phyloP scores from a whole-genome alignment of 2,888 invertebrate genomes.

The Drosophila fungiperda region DNA sequence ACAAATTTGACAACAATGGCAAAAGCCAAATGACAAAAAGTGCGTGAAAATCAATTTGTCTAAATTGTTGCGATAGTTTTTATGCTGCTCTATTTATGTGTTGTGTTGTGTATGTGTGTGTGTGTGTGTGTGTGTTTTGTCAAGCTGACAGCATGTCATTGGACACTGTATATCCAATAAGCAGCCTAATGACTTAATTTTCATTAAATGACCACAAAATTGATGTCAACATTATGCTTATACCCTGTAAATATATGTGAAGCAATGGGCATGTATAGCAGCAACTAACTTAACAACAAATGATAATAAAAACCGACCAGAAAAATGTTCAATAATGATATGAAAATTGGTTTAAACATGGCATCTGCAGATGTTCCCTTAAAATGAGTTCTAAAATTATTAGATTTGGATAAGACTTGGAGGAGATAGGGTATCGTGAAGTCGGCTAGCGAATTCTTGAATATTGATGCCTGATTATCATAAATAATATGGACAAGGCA shows the following conservation, averaged over 20 bases:
- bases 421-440: conserved; percentile 4
- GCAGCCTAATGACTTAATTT: conserved; percentile 66
- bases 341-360: background rate
- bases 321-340: background rate
- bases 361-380: background rate
- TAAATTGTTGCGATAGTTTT: conserved; percentile 50
- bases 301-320: background rate
- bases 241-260: conserved; percentile 9
- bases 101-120: background rate
- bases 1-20: conserved; percentile 36
- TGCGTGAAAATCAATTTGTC: conserved; percentile 66
- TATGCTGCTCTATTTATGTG: conserved; percentile 34
- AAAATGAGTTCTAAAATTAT: background rate
- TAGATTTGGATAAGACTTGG: background rate
- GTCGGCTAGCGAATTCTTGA: background rate
- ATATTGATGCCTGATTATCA: conserved; percentile 33
- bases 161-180: conserved; percentile 16
- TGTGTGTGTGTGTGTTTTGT: conserved; percentile 13
- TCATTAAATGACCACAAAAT: conserved; percentile 65
- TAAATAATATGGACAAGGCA: conserved; percentile 13
- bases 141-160: conserved; percentile 36
- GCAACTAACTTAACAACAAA: no score
- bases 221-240: conserved; percentile 57
- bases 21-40: conserved; percentile 53
- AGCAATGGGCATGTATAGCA: background rate